Conservation (phyloP, 2,888 invertebrate genomes). For the Apodemia duryi region DNA sequence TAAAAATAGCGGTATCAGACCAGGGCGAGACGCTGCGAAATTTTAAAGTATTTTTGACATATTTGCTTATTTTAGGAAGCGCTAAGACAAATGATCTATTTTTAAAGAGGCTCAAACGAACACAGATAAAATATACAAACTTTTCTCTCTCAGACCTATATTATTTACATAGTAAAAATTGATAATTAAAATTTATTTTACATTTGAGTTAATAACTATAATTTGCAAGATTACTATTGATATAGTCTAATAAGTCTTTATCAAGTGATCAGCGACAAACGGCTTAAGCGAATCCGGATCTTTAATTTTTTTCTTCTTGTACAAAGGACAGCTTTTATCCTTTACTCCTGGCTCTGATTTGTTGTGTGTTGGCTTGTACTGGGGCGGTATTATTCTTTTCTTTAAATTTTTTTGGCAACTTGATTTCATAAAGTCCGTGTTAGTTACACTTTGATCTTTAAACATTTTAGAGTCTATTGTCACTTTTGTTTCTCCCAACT, state of each 20-base stretch:
- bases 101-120: too few species aligned
- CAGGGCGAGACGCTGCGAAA: too few species aligned
- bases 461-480: constrained; percentile 27
- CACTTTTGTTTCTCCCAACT: constrained; percentile 29
- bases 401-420: constrained; percentile 56
- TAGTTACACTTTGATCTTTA: constrained; percentile 32
- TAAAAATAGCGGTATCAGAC: too few species aligned
- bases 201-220: neutral
- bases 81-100: too few species aligned
- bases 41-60: too few species aligned
- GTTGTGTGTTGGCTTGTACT: constrained; percentile 64
- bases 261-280: constrained; percentile 64
- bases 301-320: constrained; percentile 64
- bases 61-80: too few species aligned
- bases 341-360: constrained; percentile 63
- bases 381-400: constrained; percentile 56
- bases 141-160: too few species aligned
- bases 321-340: constrained; percentile 60
- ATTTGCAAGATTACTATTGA: constrained; percentile 18
- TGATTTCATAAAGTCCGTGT: constrained; percentile 32
- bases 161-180: too few species aligned
- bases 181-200: neutral
- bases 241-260: constrained; percentile 65
- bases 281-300: constrained; percentile 49
- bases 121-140: too few species aligned